Evolutionary conservation across 2,113 vertebrate species (phyloP).

Genomic region (Axis porcinus): DNA sequence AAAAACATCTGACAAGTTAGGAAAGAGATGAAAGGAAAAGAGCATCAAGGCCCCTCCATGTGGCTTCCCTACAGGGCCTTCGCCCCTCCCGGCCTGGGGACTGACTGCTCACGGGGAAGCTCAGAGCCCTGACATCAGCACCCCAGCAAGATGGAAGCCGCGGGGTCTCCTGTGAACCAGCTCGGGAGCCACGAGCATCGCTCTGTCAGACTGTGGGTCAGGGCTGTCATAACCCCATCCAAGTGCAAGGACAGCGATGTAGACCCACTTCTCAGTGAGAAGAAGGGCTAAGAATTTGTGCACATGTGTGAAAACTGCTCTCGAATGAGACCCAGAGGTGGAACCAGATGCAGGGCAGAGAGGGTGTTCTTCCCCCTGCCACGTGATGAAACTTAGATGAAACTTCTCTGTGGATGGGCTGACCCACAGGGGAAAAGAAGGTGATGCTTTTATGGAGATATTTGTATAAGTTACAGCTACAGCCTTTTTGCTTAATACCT

Average conservation of each 20-base stretch:
- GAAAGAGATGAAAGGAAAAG: background rate
- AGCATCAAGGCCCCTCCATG: background rate
- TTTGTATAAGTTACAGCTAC: background rate
- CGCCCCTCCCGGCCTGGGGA: fast-evolving
- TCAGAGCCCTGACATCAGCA: background rate
- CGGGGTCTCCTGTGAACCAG: background rate
- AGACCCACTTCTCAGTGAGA: background rate
- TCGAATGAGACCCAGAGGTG: background rate
- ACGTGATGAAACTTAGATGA: background rate
- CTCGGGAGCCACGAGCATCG: background rate
- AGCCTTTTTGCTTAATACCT: background rate
- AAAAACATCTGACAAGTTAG: background rate
- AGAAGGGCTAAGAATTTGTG: background rate
- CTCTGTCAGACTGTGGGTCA: background rate
- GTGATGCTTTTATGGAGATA: background rate
- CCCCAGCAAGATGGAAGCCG: background rate
- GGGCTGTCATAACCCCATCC: background rate
- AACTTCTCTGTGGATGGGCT: background rate
- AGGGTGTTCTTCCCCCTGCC: background rate
- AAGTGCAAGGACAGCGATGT: background rate
- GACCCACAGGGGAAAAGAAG: background rate
- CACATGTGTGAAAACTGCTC: background rate
- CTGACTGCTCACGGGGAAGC: background rate
- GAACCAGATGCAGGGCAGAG: background rate
- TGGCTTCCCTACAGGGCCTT: background rate